phyloP scores from a whole-genome alignment of 2,113 vertebrate genomes.

The Hypanus sabinus region DNA sequence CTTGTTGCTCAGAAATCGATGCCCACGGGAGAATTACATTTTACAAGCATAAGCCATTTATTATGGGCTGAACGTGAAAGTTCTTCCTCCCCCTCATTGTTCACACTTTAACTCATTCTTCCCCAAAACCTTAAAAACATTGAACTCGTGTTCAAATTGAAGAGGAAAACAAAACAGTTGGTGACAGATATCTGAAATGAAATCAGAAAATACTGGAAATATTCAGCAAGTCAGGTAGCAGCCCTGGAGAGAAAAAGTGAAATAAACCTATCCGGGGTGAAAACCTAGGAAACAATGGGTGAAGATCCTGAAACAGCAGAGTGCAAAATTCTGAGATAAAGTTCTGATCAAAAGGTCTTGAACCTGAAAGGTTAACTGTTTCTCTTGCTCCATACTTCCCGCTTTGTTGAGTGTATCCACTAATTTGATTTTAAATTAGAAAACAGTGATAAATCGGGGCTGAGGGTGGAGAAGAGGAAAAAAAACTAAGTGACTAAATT shows the following conservation, averaged over 20 bases:
- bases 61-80: background rate
- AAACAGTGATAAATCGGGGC: too few relatives aligned
- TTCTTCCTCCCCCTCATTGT: too few relatives aligned
- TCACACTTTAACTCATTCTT: background rate
- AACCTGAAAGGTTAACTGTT: background rate
- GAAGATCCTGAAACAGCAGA: background rate
- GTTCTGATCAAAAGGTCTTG: background rate
- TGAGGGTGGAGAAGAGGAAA: too few relatives aligned
- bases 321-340: background rate
- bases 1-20: background rate
- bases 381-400: background rate
- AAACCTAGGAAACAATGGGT: too few relatives aligned
- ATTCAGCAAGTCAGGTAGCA: too few relatives aligned
- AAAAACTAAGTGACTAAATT: too few relatives aligned
- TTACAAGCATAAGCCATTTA: background rate
- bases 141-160: background rate
- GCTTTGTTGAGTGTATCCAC: background rate
- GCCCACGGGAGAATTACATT: background rate
- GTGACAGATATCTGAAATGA: too few relatives aligned
- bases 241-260: too few relatives aligned
- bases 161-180: too few relatives aligned
- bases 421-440: background rate
- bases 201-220: too few relatives aligned
- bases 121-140: background rate
- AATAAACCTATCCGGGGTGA: too few relatives aligned